Evolutionary conservation across 1,140 invertebrate species (phyloP), one percentile per base, ranked within the genome.

Genomic region (Drosophila ogumai): DNA sequence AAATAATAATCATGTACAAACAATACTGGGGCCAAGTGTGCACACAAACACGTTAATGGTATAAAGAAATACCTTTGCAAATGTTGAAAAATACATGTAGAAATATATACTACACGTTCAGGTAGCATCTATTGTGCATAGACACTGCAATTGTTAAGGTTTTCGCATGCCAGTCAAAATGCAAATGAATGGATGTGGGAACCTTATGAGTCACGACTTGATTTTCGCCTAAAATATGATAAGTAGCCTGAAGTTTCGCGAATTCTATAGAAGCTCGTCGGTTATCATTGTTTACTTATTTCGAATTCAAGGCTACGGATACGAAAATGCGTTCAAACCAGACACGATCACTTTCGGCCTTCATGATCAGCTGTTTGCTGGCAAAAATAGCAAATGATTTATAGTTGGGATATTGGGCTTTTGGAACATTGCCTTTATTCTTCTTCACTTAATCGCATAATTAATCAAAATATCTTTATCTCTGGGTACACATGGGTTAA

Each of bases 111-210:
- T 43, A 34, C 38, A 38, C 19, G 56, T 41, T 71, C 41, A 38
- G 58, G 68, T 58, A 72, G 36, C 54, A 72, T 60, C 66, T 25
- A 64, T 66, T 66, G 67, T 38, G 31, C 40, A 67, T 44, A 52
- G 65, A 40, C 9, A 32, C 36, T 74, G 79, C 80, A 82, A 82
- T 78, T 79, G 79, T 74, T 58, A 34, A 46, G 41, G 47, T 61
- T 68, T 82, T 82, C 80, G 61, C 80, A 82, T 78, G 80, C 75
- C 80, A 78, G 25, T 82, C 69, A 66, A 76, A 79, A 59, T 77
- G 71, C 55, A 63, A 81, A 81, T 52, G 59, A 61, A 61, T 76
- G 68, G 74, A 71, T 81, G 68, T 81, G 79, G 61, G 79, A 81
- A 82, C 46, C 63, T 61, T 44, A 61, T 76, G 79, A 61, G 46